Conservation (phyloP, 2,797 vertebrate species). For the Varecia variegata region DNA sequence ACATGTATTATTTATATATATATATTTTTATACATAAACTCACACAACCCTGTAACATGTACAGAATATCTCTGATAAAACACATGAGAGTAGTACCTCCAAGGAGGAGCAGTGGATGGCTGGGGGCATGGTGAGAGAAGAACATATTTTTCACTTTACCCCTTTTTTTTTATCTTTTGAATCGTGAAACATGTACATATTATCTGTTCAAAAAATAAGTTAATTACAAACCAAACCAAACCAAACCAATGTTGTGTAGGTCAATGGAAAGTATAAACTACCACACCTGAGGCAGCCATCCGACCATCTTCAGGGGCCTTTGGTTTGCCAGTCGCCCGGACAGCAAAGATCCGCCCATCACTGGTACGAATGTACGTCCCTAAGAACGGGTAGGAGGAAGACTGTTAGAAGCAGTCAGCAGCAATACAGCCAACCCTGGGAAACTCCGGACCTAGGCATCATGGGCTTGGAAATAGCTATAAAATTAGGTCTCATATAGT, state of each 20-base stretch:
- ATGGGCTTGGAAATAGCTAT: neutral
- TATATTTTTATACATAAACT: neutral
- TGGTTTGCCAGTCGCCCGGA: slow-evolving; percentile 95
- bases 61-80: neutral
- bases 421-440: neutral
- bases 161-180: neutral
- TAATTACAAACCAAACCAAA: slow-evolving; percentile 16
- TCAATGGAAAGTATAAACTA: neutral
- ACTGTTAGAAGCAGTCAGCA: neutral
- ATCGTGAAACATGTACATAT: neutral
- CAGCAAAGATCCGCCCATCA: slow-evolving; percentile 97
- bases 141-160: slow-evolving; percentile 25
- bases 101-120: neutral
- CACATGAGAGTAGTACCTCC: neutral
- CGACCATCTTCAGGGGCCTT: slow-evolving; percentile 87
- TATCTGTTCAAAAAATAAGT: neutral
- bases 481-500: neutral
- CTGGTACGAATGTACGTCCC: slow-evolving; percentile 98
- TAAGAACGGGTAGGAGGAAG: slow-evolving; percentile 74
- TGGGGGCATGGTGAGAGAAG: neutral
- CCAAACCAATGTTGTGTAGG: neutral
- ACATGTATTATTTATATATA: neutral
- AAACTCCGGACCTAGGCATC: neutral
- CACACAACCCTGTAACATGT: neutral
- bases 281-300: slow-evolving; percentile 87